Percentiles rank a stretch among this genome's conserved stretches.
Conservation (phyloP, 2,888 invertebrate species). For the Aquatica leii region DNA sequence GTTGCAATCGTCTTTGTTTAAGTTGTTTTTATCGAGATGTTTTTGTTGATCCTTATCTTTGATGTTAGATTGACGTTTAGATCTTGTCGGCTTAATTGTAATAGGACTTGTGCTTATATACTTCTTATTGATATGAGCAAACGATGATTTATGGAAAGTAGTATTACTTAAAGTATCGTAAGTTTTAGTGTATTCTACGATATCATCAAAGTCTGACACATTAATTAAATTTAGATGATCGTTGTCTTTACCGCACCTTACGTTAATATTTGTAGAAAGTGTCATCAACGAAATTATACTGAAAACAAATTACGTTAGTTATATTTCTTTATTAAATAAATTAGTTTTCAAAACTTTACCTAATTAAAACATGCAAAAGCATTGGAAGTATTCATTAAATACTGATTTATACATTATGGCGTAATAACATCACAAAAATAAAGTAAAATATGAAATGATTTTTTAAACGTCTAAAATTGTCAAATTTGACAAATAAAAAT, state of each 20-base stretch:
- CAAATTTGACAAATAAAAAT: conserved; percentile 10
- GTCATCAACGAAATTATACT: conserved; percentile 43
- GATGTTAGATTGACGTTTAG: too few relatives aligned
- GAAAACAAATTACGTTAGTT: too few relatives aligned
- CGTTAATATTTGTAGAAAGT: not conserved
- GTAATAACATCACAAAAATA: conserved; percentile 13
- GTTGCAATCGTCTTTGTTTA: not conserved
- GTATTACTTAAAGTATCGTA: too few relatives aligned
- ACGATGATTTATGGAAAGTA: too few relatives aligned
- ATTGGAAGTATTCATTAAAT: conserved; percentile 31
- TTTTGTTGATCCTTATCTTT: not conserved
- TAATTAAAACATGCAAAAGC: conserved; percentile 33
- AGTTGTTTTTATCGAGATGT: too few relatives aligned
- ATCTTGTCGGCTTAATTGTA: too few relatives aligned
- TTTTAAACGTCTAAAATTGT: conserved; percentile 6
- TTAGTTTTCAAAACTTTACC: too few relatives aligned
- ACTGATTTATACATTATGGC: conserved; percentile 25
- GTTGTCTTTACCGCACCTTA: not conserved
- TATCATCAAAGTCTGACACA: conserved; percentile 44
- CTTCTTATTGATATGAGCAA: too few relatives aligned
- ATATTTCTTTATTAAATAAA: too few relatives aligned
- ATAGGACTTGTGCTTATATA: too few relatives aligned
- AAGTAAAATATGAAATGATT: not conserved
- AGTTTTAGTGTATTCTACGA: conserved; percentile 31
- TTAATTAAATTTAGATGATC: conserved; percentile 9